Evolutionary conservation across 1,140 invertebrate genomes (phyloP).

Genomic region (Aphaenogaster ashmeadi): DNA sequence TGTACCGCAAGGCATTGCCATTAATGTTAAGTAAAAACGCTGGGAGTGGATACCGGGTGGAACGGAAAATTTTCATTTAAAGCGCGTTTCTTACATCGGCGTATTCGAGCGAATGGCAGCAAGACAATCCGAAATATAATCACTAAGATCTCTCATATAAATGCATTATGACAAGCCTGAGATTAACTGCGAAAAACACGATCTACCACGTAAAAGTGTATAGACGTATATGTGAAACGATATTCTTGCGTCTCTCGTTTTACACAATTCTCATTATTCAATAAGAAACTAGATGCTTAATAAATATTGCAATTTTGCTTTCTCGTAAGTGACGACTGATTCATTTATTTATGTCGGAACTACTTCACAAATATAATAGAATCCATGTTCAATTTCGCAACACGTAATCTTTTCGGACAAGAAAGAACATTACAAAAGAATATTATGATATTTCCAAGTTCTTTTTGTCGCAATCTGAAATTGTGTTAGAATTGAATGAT

Average conservation of each 20-base stretch:
- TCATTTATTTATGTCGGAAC: not conserved
- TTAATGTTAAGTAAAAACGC: slow-evolving; percentile 47
- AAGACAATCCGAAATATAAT: not conserved
- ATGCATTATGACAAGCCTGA: not conserved
- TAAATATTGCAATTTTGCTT: not conserved
- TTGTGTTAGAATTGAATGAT: not conserved
- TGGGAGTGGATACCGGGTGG: not conserved
- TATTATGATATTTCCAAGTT: not conserved
- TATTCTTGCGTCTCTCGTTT: not conserved
- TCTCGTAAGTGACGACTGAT: not conserved
- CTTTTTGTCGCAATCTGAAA: not conserved
- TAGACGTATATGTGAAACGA: not conserved
- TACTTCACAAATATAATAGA: not conserved
- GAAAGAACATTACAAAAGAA: not conserved
- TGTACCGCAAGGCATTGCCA: slow-evolving; percentile 6
- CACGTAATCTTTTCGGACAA: not conserved
- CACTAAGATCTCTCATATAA: not conserved
- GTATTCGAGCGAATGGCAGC: not conserved
- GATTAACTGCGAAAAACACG: not conserved
- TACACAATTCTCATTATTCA: not conserved
- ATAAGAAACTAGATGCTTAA: not conserved
- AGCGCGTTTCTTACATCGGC: not conserved
- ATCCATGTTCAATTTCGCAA: not conserved
- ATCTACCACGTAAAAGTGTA: not conserved
- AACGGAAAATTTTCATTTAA: slow-evolving; percentile 47